These are phyloP conservation scores for Actinemys pallida DNA, from an alignment of 2,113 vertebrate species.

Conservation along the genomic window DNA sequence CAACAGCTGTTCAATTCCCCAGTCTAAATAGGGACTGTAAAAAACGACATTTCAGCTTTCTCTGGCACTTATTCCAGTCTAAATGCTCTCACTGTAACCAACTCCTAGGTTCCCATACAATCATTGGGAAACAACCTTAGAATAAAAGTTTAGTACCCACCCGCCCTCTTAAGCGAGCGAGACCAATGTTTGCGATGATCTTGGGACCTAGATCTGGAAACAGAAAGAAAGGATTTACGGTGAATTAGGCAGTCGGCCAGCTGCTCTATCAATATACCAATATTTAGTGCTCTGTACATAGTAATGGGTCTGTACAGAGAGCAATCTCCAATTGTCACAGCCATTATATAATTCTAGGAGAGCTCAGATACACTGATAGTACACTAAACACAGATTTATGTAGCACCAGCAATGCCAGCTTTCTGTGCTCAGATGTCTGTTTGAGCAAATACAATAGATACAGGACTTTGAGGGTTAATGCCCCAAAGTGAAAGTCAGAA, in stretches of 20 bases:
- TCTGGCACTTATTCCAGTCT: slow-evolving; percentile 77
- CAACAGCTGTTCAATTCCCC: slow-evolving; percentile 83
- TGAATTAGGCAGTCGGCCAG: background rate
- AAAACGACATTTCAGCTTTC: slow-evolving; percentile 76
- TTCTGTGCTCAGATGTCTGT: no score
- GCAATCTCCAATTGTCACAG: background rate
- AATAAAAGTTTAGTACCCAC: slow-evolving; percentile 75
- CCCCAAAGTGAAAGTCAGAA: no score
- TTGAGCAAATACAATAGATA: no score
- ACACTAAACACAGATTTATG: no score
- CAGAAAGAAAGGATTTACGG: background rate
- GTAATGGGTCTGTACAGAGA: background rate
- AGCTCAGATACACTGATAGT: background rate
- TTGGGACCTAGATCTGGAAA: slow-evolving; percentile 81
- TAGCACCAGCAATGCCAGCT: no score
- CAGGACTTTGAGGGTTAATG: no score
- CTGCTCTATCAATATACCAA: background rate
- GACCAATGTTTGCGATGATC: slow-evolving; percentile 83
- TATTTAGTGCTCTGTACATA: accelerated
- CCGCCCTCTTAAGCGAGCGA: slow-evolving; percentile 76
- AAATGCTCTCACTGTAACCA: slow-evolving; percentile 75
- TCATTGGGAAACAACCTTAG: slow-evolving; percentile 65
- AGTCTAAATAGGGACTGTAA: slow-evolving; percentile 82
- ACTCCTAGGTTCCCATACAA: slow-evolving; percentile 66
- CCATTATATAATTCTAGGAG: background rate